Percentiles rank a stretch among this genome's conserved stretches.
Conservation (phyloP, 1,140 invertebrate species). For the Amyelois transitella region DNA sequence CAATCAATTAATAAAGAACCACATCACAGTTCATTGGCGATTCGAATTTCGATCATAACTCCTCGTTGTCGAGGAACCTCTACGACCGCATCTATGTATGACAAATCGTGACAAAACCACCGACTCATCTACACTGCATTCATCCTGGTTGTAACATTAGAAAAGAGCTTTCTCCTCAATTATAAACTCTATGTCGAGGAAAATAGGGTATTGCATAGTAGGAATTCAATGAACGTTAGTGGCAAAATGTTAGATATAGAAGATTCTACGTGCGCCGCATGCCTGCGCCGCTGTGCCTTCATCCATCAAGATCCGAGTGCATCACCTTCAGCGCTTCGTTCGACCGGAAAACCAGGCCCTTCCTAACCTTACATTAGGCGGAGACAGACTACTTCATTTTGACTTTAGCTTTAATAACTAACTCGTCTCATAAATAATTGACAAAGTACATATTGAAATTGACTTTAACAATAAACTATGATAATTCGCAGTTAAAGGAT, state of each 20-base stretch:
- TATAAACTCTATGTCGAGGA: background rate
- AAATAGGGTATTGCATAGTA: background rate
- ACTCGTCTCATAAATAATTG: too few relatives aligned
- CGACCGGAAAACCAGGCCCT: constrained; percentile 54
- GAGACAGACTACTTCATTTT: constrained; percentile 9
- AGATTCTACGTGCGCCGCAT: constrained; percentile 54
- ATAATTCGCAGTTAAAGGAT: too few relatives aligned
- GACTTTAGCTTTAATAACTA: too few relatives aligned
- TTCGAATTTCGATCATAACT: constrained; percentile 61
- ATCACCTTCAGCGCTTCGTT: constrained; percentile 63
- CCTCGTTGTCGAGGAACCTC: constrained; percentile 31
- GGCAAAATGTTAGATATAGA: constrained; percentile 23
- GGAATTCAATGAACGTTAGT: constrained; percentile 1
- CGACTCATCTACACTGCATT: constrained; percentile 52
- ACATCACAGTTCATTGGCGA: constrained; percentile 25
- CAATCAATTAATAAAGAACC: constrained; percentile 39
- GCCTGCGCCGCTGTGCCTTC: constrained; percentile 48
- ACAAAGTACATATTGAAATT: too few relatives aligned
- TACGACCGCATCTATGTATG: constrained; percentile 59
- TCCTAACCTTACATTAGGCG: constrained; percentile 23
- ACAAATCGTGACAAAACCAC: constrained; percentile 72
- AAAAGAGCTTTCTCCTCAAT: background rate
- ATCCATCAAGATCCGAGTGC: constrained; percentile 67
- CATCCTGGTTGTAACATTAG: background rate
- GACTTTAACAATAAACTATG: too few relatives aligned